Evolutionary conservation across 2,113 vertebrate genomes (phyloP), one percentile per base, ranked within the genome.

Genomic region (Paramisgurnus dabryanus): DNA sequence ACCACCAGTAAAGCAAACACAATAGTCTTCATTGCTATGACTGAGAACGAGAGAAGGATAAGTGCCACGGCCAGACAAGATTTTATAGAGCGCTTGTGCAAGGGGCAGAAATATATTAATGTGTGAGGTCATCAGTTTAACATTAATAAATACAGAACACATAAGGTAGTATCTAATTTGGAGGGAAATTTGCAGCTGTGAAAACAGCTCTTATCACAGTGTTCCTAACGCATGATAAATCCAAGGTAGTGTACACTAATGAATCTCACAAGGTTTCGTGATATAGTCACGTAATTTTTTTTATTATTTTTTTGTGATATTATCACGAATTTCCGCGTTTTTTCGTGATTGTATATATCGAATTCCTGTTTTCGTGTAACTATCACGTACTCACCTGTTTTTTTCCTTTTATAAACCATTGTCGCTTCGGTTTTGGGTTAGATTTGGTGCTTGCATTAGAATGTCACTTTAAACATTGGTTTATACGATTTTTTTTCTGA

Each of bases 161-260:
- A 66, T 72, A 27, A 73, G 7, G 15, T 15, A 18, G 17, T 34
- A 7, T 22, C 18, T 66, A 53, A 73, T 57, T 27, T 22, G 55
- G 8, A 60, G 67, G 82, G 79, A 81, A 76, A 4, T 41, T n/a
- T 27, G 40, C 82, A 85, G 40, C 84, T 84, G 80, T 76, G 53
- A 76, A 80, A 82, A 83, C 70, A 7, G 6, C 41, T 73, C 74
- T 82, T 84, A 84, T 87, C 82, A 63, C 58, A 49, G 58, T 64
- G 63, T 12, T 75, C 58, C 72, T 40, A 13, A 17, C 47, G 7
- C 27, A 67, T 60, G 57, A 75, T 63, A 47, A 75, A 75, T 39
- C 58, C 57, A 75, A 75, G 72, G 72, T 75, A 74, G 57, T 15
- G n/a, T 27, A 64, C 18, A 63, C 1, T 0, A 0, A 27, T 22